Evolutionary conservation across 2,113 vertebrate species (phyloP).

Genomic region (Paramormyrops kingsleyae): DNA sequence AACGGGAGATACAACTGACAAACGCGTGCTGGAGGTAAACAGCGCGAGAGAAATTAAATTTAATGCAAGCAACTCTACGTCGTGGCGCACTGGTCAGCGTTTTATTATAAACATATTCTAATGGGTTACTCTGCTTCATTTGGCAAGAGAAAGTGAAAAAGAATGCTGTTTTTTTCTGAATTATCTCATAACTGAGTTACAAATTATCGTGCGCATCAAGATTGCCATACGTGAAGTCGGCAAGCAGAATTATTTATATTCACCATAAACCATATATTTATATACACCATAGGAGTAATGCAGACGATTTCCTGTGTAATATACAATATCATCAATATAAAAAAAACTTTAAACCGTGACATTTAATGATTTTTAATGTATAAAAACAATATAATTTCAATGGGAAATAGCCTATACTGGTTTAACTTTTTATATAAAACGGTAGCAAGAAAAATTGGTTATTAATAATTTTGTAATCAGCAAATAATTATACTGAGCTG

Average conservation of each 20-base stretch:
- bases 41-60: neutral
- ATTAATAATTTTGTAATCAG: neutral
- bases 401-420: neutral
- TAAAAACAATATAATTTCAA: neutral
- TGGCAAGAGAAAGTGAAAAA: neutral
- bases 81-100: neutral
- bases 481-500: neutral
- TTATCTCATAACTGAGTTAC: neutral
- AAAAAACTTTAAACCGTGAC: neutral
- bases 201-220: neutral
- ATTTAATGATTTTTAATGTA: neutral
- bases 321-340: neutral
- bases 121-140: neutral
- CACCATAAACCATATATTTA: neutral
- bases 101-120: neutral
- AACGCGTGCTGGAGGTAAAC: neutral
- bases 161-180: neutral
- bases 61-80: neutral
- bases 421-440: neutral
- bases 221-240: neutral
- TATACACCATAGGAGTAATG: neutral
- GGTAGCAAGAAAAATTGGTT: neutral
- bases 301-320: neutral
- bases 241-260: neutral
- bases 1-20: neutral